phyloP scores from a whole-genome alignment of 2,888 invertebrate species.

The Drosophila flavopinicola region DNA sequence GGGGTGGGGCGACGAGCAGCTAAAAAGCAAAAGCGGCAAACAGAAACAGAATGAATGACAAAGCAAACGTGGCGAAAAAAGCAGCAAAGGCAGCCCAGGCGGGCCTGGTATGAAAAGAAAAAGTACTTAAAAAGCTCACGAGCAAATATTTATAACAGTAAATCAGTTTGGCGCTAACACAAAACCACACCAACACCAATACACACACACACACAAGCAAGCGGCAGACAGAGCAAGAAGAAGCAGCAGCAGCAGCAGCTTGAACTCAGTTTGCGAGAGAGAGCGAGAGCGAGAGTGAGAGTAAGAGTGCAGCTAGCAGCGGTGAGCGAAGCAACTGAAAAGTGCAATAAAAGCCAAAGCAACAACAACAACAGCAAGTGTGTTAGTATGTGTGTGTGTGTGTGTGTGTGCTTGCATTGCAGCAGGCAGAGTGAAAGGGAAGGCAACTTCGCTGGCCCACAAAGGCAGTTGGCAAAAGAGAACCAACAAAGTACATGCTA shows the following conservation, averaged over 20 bases:
- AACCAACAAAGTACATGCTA: constrained; percentile 46
- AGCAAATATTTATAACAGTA: constrained; percentile 80
- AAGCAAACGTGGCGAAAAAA: constrained; percentile 62
- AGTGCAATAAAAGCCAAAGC: constrained; percentile 51
- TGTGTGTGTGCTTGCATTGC: constrained; percentile 22
- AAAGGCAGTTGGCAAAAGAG: constrained; percentile 19
- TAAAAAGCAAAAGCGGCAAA: constrained; percentile 49
- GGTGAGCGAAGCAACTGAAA: constrained; percentile 28
- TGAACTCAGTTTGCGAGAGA: constrained; percentile 28
- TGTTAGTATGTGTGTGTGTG: constrained; percentile 6
- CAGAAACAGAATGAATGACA: constrained; percentile 45
- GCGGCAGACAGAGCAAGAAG: constrained; percentile 14
- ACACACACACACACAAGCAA: constrained; percentile 15
- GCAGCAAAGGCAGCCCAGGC: constrained; percentile 27
- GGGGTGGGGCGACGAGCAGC: constrained; percentile 1
- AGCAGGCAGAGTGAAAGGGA: neutral
- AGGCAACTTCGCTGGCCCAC: constrained; percentile 4
- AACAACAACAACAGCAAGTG: constrained; percentile 26
- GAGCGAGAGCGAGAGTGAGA: constrained; percentile 10
- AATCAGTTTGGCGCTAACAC: constrained; percentile 76
- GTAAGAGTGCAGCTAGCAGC: constrained; percentile 16
- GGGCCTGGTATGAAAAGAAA: constrained; percentile 58
- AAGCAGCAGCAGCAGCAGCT: constrained; percentile 6
- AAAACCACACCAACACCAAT: constrained; percentile 22
- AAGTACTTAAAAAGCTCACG: constrained; percentile 78